phyloP scores from a whole-genome alignment of 1,140 invertebrate genomes.

The Drosophila varians region DNA sequence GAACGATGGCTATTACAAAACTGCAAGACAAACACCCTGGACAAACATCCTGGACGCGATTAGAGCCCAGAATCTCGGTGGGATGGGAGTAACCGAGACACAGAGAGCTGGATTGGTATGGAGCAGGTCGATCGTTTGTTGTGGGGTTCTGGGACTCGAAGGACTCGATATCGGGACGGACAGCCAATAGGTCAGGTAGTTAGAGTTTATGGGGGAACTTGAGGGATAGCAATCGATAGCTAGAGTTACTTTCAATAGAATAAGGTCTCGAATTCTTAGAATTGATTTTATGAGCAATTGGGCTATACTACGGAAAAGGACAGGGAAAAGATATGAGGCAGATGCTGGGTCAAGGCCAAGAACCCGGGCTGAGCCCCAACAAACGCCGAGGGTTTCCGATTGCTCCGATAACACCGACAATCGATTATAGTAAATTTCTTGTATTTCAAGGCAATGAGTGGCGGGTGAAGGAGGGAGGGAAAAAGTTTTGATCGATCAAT shows the following conservation, averaged over 20 bases:
- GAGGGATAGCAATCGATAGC: too few relatives aligned
- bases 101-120: background rate
- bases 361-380: conserved; percentile 6
- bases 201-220: too few relatives aligned
- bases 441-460: conserved; percentile 17
- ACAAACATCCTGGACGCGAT: conserved; percentile 7
- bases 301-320: background rate
- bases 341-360: conserved; percentile 1
- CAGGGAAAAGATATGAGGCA: background rate
- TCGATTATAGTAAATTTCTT: conserved; percentile 9
- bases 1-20: background rate
- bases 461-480: background rate
- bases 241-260: too few relatives aligned
- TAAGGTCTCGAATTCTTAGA: background rate
- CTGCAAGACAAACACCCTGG: conserved; percentile 8
- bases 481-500: conserved; percentile 54
- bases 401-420: conserved; percentile 25
- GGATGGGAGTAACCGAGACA: background rate
- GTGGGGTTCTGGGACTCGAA: background rate
- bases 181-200: background rate
- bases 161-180: background rate
- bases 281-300: background rate
- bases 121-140: conserved; percentile 20
- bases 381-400: conserved; percentile 17
- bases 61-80: background rate